These are phyloP conservation scores for Eupithecia dodoneata DNA, from an alignment of 2,888 invertebrate species.

Conservation along the genomic window DNA sequence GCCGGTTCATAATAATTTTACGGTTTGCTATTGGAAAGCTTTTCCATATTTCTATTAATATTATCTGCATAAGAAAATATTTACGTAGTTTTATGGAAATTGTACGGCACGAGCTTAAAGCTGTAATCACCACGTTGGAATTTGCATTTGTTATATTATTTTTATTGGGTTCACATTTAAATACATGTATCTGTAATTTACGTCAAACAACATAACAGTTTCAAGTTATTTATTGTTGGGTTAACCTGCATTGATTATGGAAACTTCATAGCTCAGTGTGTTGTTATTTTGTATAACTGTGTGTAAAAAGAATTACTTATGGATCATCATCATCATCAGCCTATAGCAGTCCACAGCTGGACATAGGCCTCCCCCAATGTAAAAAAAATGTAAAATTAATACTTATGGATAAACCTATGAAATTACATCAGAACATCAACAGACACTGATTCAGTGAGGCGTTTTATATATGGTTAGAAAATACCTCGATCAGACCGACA, in stretches of 20 bases:
- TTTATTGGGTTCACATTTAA: not conserved
- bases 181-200: not conserved
- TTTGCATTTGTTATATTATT: not conserved
- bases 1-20: conserved; percentile 38
- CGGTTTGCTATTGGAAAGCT: conserved; percentile 30
- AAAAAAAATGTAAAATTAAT: no score
- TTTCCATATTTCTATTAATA: conserved; percentile 19
- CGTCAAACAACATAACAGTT: not conserved
- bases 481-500: no score
- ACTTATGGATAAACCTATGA: no score
- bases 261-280: not conserved
- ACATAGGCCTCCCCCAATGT: no score
- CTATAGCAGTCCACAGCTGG: no score
- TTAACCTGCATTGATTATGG: not conserved
- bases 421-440: no score
- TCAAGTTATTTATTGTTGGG: not conserved
- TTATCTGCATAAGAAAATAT: conserved; percentile 3
- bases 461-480: no score
- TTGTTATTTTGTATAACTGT: no score
- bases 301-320: no score
- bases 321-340: no score
- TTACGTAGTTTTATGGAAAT: not conserved
- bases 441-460: no score
- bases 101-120: not conserved
- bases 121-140: not conserved